These are phyloP conservation scores for Metridium senile DNA, from an alignment of 92 coral and sea anemone genomes.

Conservation along the genomic window DNA sequence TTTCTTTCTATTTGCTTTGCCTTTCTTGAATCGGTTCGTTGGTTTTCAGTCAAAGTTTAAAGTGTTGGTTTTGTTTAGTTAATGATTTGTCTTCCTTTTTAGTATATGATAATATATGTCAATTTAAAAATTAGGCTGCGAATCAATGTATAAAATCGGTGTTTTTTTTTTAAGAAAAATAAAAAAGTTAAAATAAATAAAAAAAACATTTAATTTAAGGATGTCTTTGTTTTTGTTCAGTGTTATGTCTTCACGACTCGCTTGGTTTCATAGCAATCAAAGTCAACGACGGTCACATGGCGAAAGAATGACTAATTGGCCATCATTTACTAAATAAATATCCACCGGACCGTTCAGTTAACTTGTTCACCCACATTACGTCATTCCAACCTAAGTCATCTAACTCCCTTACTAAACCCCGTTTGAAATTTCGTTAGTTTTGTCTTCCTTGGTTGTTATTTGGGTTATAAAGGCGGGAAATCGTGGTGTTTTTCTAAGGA, in stretches of 20 bases:
- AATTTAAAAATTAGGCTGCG: no score
- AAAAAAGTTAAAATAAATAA: no score
- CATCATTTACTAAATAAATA: constrained; percentile 15
- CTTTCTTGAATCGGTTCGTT: no score
- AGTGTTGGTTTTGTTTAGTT: no score
- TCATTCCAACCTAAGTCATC: neutral
- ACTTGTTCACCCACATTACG: constrained; percentile 4
- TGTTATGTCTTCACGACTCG: neutral
- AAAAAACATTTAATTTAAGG: no score
- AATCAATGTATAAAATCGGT: no score
- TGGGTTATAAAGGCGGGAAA: neutral
- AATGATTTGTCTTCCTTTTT: no score
- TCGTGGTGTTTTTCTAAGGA: neutral
- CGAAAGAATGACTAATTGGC: constrained; percentile 15
- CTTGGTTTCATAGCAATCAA: constrained; percentile 3
- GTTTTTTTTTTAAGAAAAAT: no score
- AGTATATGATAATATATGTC: no score
- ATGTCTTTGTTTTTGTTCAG: neutral
- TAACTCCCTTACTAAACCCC: neutral
- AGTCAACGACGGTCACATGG: constrained; percentile 21
- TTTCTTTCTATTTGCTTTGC: no score
- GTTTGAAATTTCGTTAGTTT: neutral
- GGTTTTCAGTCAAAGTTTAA: no score
- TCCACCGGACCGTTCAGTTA: neutral
- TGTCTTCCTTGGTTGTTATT: neutral